Percentiles rank a stretch among this genome's conserved stretches.
Conservation (phyloP, 1,140 invertebrate genomes). For the Cyclina sinensis region DNA sequence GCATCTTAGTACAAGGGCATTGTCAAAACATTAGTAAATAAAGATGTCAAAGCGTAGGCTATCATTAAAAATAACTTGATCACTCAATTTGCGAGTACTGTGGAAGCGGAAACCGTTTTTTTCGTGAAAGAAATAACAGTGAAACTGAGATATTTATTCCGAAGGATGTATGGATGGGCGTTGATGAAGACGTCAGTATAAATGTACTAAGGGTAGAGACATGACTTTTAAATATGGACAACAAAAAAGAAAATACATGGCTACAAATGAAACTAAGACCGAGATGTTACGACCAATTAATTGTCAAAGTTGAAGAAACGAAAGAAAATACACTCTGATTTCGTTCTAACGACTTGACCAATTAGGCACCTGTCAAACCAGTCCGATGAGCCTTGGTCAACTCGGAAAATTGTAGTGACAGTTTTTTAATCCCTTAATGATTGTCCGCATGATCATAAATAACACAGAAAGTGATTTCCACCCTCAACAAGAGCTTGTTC, state of each 20-base stretch:
- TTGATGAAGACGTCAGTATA: not conserved
- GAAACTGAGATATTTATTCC: conserved; percentile 14
- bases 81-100: conserved; percentile 30
- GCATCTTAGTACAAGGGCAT: conserved; percentile 42
- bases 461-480: conserved; percentile 11
- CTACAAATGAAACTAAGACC: not conserved
- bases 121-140: conserved; percentile 10
- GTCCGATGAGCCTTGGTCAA: not conserved
- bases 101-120: conserved; percentile 29
- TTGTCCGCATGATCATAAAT: not conserved
- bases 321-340: not conserved
- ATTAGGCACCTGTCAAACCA: conserved; percentile 19
- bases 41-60: conserved; percentile 51
- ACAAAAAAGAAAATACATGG: not conserved
- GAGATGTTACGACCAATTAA: not conserved
- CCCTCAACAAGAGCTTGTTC: not conserved
- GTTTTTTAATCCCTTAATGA: not conserved
- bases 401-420: conserved; percentile 8
- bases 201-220: not conserved
- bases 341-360: not conserved
- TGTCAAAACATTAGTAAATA: conserved; percentile 51
- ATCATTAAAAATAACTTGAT: conserved; percentile 57
- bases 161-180: conserved; percentile 23
- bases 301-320: not conserved
- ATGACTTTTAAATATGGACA: not conserved